Evolutionary conservation across 2,113 vertebrate genomes (phyloP).

Genomic region (Bos indicus): DNA sequence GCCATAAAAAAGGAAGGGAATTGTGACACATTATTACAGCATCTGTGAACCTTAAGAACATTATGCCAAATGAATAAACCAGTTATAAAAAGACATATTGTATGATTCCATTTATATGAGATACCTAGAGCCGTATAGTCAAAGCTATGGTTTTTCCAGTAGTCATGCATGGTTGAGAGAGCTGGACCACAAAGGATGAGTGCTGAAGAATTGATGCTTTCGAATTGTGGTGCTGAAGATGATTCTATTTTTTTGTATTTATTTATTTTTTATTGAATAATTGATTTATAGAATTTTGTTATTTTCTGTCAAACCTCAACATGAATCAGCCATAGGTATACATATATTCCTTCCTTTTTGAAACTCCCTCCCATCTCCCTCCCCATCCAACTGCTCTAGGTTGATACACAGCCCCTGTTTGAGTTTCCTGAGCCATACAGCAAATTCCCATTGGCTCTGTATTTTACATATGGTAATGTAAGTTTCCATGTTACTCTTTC

Average conservation of each 20-base stretch:
- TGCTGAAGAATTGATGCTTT: background rate
- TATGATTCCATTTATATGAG: background rate
- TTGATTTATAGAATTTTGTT: background rate
- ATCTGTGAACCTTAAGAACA: background rate
- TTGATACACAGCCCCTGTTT: background rate
- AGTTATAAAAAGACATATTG: background rate
- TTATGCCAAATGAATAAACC: background rate
- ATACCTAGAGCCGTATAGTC: background rate
- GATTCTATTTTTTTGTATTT: background rate
- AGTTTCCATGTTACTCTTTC: background rate
- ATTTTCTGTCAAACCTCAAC: background rate
- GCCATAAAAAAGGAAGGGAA: background rate
- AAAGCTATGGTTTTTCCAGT: background rate
- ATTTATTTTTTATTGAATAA: background rate
- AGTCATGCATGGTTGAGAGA: background rate
- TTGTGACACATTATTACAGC: background rate
- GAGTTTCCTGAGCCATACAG: background rate
- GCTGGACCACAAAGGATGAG: background rate
- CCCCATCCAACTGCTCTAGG: background rate
- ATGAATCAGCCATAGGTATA: background rate
- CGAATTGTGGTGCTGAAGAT: background rate
- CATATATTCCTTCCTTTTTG: background rate
- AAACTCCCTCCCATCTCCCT: background rate
- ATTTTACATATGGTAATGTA: background rate
- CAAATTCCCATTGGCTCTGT: background rate